Evolutionary conservation across 2,797 vertebrate genomes (phyloP), one percentile per base, ranked within the genome.

Genomic region (Eptatretus atami): DNA sequence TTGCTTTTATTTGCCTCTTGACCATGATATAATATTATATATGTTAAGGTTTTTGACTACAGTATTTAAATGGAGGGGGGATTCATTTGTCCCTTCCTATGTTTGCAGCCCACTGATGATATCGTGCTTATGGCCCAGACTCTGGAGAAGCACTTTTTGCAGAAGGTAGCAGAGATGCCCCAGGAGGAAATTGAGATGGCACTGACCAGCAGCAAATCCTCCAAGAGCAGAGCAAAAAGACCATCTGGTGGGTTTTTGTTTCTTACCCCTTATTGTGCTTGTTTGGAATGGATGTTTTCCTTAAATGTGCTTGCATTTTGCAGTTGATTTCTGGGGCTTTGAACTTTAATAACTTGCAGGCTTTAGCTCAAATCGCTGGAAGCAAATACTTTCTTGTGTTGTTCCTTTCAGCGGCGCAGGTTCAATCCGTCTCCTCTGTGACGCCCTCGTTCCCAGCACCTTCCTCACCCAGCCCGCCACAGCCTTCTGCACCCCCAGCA

Each of bases 51-150:
- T 44, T 44, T 8, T 44, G 6, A 44, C 31, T 44, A 19, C 19
- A 19, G 19, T 19, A 44, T 44, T 44, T 8, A 44, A 44, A 44
- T 44, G 31, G 4, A 44, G 31, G 31, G 31, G 31, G 31, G 9
- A n/a, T 61, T 25, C 9, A 61, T n/a, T 61, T 12, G 57, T n/a
- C 25, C 15, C 0, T 3, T 1, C 3, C 63, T 24, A 11, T 57
- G 10, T 5, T 1, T 14, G 0, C 64, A 93, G 86, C 81, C 86
- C 2, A 84, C 82, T 1, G 86, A 93, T 63, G 86, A 93, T 68
- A 93, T 93, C 0, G 86, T 93, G 8, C 70, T 92, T 63, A 94
- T 94, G 86, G 86, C 86, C 2, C 86, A 94, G 71, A 87, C 83
- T 9, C 71, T 94, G 71, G 86, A 92, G 73, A 94, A 90, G 72